phyloP scores from a whole-genome alignment of 2,797 vertebrate species.

The Myotis findleyi region DNA sequence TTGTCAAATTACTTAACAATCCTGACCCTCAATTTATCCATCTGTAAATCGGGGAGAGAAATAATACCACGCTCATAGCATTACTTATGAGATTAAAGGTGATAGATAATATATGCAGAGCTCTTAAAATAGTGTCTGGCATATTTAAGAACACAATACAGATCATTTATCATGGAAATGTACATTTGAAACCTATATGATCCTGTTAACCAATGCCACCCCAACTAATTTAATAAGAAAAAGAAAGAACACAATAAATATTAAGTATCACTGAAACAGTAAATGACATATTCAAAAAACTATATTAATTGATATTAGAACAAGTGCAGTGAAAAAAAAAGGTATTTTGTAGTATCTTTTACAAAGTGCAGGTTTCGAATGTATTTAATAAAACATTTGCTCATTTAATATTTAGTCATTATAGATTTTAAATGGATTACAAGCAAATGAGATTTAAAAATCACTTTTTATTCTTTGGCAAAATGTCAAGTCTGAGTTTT shows the following conservation, averaged over 20 bases:
- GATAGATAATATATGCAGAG: background rate
- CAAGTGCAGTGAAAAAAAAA: background rate
- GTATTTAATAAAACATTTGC: background rate
- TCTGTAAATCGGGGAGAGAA: background rate
- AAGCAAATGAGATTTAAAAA: slow-evolving; percentile 54
- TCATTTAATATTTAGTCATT: slow-evolving; percentile 70
- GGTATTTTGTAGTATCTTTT: background rate
- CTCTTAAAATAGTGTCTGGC: background rate
- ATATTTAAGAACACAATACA: background rate
- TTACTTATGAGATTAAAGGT: background rate
- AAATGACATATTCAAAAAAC: background rate
- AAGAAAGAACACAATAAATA: background rate
- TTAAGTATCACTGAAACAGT: background rate
- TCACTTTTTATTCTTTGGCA: background rate
- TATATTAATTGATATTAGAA: background rate
- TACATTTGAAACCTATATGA: background rate
- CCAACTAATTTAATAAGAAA: background rate
- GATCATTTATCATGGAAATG: background rate
- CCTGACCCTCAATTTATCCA: background rate
- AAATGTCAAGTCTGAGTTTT: slow-evolving; percentile 71
- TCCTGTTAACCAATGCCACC: background rate
- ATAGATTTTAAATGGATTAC: slow-evolving; percentile 65
- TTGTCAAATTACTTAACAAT: background rate
- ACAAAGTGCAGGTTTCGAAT: background rate
- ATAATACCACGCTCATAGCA: background rate